Base-by-base conservation (phyloP, 2,888 invertebrate species). In the Chrysolina americana region DNA sequence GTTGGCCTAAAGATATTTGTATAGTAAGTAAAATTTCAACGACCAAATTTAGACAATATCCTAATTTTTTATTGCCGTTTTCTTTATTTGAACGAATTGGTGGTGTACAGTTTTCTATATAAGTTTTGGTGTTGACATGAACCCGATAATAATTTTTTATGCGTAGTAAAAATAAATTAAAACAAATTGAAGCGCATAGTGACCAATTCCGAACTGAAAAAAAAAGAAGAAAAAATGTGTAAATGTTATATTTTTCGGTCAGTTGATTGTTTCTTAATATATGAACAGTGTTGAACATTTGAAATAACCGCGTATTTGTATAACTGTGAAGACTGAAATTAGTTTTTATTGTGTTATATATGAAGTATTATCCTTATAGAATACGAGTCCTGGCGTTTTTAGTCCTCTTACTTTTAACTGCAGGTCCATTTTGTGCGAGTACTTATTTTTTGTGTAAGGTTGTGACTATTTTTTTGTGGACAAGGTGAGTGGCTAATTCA, bases 311-410 rank as follows among this genome's bases (percentile, higher is more conserved):
- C 84, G 86, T 87, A 86, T 85, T 87, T 87, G 86, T 87, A 87
- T 87, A 86, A 87, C 85, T 86, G 86, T 86, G 85, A 87, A 87
- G 87, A 87, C 87, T 87, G 87, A 87, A 82, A 85, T 84, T 87
- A 87, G 86, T 86, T 87, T 87, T 86, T 87, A 87, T 87, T 87
- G 87, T 87, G 87, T 87, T 86, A 84, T 83, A 85, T 85, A 86
- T 82, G 82, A 86, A 86, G 83, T 85, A 86, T 85, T 86, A 86
- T 81, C 80, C 81, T 82, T 79, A 81, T 86, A 86, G 85, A 86
- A 84, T 79, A 79, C 84, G 85, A 76, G 81, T 82, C 77, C 83
- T 85, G 85, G 84, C 85, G 85, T 85, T 86, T 85, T 85, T 84
- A 83, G 84, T 80, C 70, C 65, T 59, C 28, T 59, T 59, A 64